A percentile compares a stretch with the other conserved stretches of the same genome.
These are phyloP conservation scores for Gymnoscopelus braueri DNA, from an alignment of 2,797 vertebrate species.

Conservation along the genomic window DNA sequence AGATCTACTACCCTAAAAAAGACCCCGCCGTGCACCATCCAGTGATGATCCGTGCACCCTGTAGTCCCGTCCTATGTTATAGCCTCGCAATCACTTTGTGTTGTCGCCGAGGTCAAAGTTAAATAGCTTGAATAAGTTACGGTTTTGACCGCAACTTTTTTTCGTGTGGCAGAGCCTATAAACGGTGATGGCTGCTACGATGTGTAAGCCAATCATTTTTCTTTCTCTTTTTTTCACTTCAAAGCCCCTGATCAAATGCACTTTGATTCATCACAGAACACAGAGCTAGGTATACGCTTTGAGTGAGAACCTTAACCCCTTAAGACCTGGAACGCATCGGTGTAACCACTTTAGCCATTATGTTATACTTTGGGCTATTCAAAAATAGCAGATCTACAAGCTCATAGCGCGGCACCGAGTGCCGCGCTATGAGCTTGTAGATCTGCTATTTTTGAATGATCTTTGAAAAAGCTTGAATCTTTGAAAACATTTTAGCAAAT, in stretches of 20 bases:
- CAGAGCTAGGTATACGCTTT: slow-evolving; percentile 73
- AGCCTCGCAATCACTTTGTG: slow-evolving; percentile 60
- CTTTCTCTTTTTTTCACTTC: slow-evolving; percentile 52
- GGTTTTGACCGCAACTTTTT: slow-evolving; percentile 48
- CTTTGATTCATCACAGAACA: slow-evolving; percentile 74
- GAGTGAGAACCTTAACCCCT: slow-evolving; percentile 72
- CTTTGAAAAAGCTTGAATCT: too few species aligned
- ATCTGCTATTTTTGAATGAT: too few species aligned
- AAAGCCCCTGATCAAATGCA: slow-evolving; percentile 74
- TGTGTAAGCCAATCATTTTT: slow-evolving; percentile 72
- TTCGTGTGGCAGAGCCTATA: slow-evolving; percentile 46
- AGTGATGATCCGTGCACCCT: slow-evolving; percentile 42
- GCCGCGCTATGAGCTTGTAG: too few species aligned
- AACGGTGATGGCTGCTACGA: slow-evolving; percentile 56
- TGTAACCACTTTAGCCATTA: too few species aligned
- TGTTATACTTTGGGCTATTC: too few species aligned
- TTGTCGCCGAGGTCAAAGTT: slow-evolving; percentile 65
- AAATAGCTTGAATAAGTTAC: slow-evolving; percentile 59
- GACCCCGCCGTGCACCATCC: slow-evolving; percentile 51
- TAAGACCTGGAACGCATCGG: too few species aligned
- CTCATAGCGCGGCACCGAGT: too few species aligned
- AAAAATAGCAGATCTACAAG: too few species aligned
- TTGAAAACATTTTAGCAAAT: too few species aligned
- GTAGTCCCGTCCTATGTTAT: not conserved
- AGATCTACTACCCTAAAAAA: slow-evolving; percentile 64